A percentile compares a stretch with the other conserved stretches of the same genome.
phyloP scores from a whole-genome alignment of 2,888 invertebrate species.

The Bruchidius siliquastri region DNA sequence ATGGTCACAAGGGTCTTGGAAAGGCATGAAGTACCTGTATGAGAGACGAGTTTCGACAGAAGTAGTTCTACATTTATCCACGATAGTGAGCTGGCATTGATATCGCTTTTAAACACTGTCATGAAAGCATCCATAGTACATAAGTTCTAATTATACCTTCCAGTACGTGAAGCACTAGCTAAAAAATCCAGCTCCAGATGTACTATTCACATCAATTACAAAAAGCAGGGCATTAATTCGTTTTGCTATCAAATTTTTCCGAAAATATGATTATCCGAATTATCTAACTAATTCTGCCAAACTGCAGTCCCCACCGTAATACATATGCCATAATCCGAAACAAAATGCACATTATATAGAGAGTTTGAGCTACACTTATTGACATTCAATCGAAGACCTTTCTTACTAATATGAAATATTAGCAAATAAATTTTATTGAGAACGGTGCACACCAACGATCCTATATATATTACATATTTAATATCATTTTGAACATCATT shows the following conservation, averaged over 20 bases:
- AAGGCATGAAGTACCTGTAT: not conserved
- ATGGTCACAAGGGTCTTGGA: not conserved
- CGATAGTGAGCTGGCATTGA: too few relatives aligned
- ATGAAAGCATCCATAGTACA: too few relatives aligned
- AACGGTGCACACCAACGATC: not conserved
- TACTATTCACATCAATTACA: too few relatives aligned
- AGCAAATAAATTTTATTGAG: not conserved
- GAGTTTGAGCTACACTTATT: constrained; percentile 47
- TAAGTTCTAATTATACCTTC: too few relatives aligned
- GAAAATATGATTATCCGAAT: too few relatives aligned
- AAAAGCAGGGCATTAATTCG: too few relatives aligned
- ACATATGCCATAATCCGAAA: constrained; percentile 34
- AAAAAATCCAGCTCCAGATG: too few relatives aligned
- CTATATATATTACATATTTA: not conserved
- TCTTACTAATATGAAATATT: constrained; percentile 39
- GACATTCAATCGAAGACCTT: constrained; percentile 44
- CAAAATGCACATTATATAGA: constrained; percentile 28
- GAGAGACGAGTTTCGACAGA: too few relatives aligned
- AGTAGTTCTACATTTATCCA: too few relatives aligned
- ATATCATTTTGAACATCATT: not conserved
- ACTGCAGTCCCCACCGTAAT: constrained; percentile 8
- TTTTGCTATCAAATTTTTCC: too few relatives aligned
- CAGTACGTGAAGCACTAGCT: too few relatives aligned
- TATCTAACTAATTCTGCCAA: not conserved
- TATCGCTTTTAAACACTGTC: too few relatives aligned